Evolutionary conservation across 2,797 vertebrate species (phyloP).

Genomic region (Amazona ochrocephala): DNA sequence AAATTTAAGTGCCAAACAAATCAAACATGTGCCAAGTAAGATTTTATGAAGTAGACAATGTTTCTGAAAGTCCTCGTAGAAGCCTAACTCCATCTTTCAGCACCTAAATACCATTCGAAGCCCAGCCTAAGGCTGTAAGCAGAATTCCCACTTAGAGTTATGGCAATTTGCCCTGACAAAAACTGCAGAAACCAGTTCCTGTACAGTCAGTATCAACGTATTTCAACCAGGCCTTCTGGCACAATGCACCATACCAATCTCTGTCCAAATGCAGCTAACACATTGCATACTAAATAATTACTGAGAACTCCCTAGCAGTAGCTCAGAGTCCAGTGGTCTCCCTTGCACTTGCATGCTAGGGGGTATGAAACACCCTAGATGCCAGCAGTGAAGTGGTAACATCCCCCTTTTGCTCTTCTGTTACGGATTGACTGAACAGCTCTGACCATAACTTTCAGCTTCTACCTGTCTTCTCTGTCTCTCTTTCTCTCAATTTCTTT

Average conservation of each 20-base stretch:
- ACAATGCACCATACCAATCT: not conserved
- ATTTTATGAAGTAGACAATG: conserved; percentile 1
- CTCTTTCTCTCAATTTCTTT: not conserved
- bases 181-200: conserved; percentile 6
- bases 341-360: not conserved
- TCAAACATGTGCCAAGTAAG: not conserved
- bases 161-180: not conserved
- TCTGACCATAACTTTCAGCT: not conserved
- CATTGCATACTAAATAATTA: not conserved
- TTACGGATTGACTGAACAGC: not conserved
- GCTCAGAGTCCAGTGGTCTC: not conserved
- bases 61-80: not conserved
- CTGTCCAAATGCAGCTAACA: not conserved
- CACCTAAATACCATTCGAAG: conserved; percentile 16
- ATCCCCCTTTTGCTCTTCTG: not conserved
- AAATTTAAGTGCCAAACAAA: conserved; percentile 4
- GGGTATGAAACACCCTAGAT: not conserved
- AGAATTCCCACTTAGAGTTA: not conserved
- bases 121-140: not conserved
- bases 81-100: not conserved
- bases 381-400: not conserved
- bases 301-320: not conserved
- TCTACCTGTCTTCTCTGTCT: not conserved
- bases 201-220: not conserved
- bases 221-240: not conserved